phyloP scores from a whole-genome alignment of 53 echinoderm and acorn worm genomes.

The Antedon mediterranea region DNA sequence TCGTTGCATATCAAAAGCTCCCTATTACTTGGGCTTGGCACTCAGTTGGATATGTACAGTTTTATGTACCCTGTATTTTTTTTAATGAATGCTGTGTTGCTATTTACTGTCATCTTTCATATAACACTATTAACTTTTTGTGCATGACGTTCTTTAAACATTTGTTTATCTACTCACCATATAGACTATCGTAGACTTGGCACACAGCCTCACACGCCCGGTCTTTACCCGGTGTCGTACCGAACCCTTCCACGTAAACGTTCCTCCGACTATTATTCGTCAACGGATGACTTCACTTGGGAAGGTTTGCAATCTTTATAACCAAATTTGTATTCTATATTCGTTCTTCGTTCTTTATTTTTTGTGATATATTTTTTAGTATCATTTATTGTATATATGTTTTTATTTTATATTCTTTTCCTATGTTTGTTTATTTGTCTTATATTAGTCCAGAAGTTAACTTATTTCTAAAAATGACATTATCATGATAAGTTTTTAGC shows the following conservation, averaged over 20 bases:
- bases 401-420: too few relatives aligned
- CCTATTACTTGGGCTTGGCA: too few relatives aligned
- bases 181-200: not conserved
- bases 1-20: too few relatives aligned
- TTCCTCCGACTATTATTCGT: not conserved
- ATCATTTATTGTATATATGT: constrained; percentile 2
- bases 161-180: not conserved
- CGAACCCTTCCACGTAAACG: constrained; percentile 22
- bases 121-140: not conserved
- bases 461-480: too few relatives aligned
- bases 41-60: too few relatives aligned
- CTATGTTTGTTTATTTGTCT: too few relatives aligned
- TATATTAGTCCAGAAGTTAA: too few relatives aligned
- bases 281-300: not conserved
- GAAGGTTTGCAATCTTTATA: not conserved
- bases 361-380: not conserved
- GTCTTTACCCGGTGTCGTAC: constrained; percentile 20
- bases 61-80: too few relatives aligned
- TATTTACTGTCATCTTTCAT: not conserved
- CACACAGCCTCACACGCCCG: constrained; percentile 21
- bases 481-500: too few relatives aligned
- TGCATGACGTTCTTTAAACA: not conserved
- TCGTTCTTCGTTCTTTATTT: too few relatives aligned
- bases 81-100: too few relatives aligned
- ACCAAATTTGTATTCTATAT: not conserved